phyloP scores from a whole-genome alignment of 2,888 invertebrate species.

The Bimastos eiseni region DNA sequence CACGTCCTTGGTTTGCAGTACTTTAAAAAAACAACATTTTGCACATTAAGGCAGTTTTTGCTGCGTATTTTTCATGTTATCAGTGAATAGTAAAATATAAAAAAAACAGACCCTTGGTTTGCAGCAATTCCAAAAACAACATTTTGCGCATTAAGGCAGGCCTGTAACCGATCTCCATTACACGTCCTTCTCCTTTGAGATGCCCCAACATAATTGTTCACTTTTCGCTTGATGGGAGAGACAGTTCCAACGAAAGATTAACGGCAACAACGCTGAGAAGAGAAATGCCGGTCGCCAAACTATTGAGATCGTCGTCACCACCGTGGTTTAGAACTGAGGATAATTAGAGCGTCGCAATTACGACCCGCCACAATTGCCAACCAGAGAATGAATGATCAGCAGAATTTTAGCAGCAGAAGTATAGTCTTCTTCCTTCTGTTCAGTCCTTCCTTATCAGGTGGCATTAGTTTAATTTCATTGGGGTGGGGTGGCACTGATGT shows the following conservation, averaged over 20 bases:
- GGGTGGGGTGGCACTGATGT: neutral
- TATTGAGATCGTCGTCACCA: neutral
- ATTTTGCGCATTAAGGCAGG: neutral
- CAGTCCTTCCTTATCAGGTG: neutral
- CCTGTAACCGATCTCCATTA: no score
- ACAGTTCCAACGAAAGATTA: neutral
- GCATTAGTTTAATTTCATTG: neutral
- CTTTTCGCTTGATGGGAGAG: neutral
- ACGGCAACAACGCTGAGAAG: neutral
- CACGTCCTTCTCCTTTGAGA: neutral
- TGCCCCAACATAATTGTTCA: neutral
- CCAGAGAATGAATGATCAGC: neutral
- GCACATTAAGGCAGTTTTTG: neutral
- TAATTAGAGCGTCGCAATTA: neutral
- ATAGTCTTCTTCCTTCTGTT: neutral
- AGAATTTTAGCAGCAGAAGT: neutral
- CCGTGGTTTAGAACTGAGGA: neutral
- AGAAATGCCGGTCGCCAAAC: neutral
- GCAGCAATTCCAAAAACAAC: neutral
- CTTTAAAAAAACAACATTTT: neutral
- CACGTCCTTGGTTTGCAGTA: neutral
- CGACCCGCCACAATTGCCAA: neutral
- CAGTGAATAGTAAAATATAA: slow-evolving; percentile 1
- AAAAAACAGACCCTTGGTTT: neutral
- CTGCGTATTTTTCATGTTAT: neutral